Evolutionary conservation across 35 echinoderm and acorn worm genomes (phyloP).

Genomic region (Hemicentrotus pulcherrimus): DNA sequence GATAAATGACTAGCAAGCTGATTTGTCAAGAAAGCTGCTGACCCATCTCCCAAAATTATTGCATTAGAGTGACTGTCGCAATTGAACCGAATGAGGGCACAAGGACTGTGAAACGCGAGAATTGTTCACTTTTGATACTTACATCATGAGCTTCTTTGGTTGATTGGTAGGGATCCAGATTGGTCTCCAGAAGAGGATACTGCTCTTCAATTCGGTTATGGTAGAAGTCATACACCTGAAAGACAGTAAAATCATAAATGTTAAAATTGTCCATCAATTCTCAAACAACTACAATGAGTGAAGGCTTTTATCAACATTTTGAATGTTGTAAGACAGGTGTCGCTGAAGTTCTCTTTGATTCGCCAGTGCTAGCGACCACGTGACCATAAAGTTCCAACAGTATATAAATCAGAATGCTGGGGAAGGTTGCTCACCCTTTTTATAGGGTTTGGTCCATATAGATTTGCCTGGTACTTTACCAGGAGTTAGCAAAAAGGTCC

Average conservation of each 20-base stretch:
- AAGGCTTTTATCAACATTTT: neutral
- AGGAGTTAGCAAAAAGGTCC: neutral
- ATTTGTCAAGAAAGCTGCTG: too few species aligned
- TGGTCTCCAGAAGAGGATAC: conserved; percentile 77
- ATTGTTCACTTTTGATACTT: neutral
- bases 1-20: too few species aligned
- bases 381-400: too few species aligned
- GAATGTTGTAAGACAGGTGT: too few species aligned
- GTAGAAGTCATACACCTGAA: conserved; percentile 92
- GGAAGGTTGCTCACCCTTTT: neutral
- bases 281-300: neutral
- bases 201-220: conserved; percentile 79
- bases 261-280: neutral
- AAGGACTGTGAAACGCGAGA: too few species aligned
- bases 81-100: too few species aligned
- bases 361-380: too few species aligned
- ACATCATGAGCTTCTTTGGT: conserved; percentile 95
- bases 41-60: too few species aligned
- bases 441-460: neutral
- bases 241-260: conserved; percentile 13
- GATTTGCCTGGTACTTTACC: neutral
- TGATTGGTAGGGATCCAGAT: conserved; percentile 90
- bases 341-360: too few species aligned
- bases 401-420: neutral
- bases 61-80: too few species aligned